Evolutionary conservation across 2,888 invertebrate genomes (phyloP).

Genomic region (Mythimna impura): DNA sequence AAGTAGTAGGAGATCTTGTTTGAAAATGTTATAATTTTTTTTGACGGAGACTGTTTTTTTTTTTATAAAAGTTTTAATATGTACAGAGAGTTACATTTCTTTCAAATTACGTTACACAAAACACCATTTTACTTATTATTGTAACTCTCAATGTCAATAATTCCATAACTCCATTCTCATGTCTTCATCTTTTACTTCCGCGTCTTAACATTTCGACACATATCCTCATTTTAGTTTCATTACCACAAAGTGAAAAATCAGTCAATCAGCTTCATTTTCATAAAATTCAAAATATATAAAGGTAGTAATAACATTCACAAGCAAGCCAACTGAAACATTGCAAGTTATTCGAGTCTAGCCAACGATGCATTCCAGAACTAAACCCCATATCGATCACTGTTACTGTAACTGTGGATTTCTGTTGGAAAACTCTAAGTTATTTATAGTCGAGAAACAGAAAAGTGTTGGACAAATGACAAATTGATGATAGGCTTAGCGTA

Average conservation of each 20-base stretch:
- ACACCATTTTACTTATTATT: not conserved
- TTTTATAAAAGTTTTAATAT: not conserved
- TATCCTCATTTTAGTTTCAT: not conserved
- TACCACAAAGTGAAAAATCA: not conserved
- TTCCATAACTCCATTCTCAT: not conserved
- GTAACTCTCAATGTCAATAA: not conserved
- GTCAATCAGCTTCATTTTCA: not conserved
- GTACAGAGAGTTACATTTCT: not conserved
- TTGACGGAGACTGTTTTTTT: not conserved
- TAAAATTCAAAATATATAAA: not conserved
- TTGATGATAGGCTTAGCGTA: conserved; percentile 37
- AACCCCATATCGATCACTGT: conserved; percentile 55
- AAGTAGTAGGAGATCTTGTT: conserved; percentile 12
- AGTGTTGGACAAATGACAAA: conserved; percentile 38
- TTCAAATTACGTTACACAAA: not conserved
- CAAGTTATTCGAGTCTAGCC: not conserved
- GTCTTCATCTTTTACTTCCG: not conserved
- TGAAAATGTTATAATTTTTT: conserved; percentile 2
- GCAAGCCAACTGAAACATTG: conserved; percentile 6
- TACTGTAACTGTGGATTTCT: conserved; percentile 34
- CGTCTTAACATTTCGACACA: not conserved
- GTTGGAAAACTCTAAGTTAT: conserved; percentile 53
- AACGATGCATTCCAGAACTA: conserved; percentile 29
- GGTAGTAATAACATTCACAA: not conserved
- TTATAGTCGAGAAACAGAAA: conserved; percentile 37